phyloP scores from a whole-genome alignment of 2,113 vertebrate species.

The Chloropsis cyanopogon region DNA sequence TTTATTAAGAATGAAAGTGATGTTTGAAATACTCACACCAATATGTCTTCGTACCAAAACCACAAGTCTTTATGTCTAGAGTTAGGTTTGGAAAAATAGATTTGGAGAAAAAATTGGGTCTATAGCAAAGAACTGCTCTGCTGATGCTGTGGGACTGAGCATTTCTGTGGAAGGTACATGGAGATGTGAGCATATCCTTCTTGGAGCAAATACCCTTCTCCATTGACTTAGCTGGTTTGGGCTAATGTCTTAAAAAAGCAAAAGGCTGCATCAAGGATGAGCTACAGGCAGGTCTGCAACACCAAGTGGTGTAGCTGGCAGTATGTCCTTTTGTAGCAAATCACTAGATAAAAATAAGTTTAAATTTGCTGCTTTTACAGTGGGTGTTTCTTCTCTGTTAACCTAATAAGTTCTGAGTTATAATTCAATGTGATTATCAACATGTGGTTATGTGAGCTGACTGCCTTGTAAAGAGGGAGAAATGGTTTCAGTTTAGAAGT shows the following conservation, averaged over 20 bases:
- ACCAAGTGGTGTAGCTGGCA: background rate
- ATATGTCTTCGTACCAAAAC: background rate
- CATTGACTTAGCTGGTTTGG: background rate
- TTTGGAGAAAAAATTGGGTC: background rate
- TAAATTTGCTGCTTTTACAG: background rate
- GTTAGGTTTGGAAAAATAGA: background rate
- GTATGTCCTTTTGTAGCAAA: background rate
- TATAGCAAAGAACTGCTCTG: background rate
- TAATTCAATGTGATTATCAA: background rate
- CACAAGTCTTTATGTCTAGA: background rate
- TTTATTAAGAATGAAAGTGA: background rate
- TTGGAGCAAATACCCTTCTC: background rate
- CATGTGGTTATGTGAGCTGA: background rate
- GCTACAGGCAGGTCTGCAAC: background rate
- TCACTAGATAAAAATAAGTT: background rate
- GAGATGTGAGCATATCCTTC: background rate
- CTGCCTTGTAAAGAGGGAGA: background rate
- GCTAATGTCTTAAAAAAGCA: background rate
- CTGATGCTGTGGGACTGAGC: background rate
- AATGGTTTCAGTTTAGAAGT: background rate
- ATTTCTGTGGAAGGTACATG: background rate
- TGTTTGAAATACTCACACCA: background rate
- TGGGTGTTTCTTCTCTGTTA: background rate
- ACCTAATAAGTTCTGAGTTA: background rate
- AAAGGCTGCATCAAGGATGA: background rate